Evolutionary conservation across 2,797 vertebrate genomes (phyloP).

Genomic region (Cetoscarus ocellatus): DNA sequence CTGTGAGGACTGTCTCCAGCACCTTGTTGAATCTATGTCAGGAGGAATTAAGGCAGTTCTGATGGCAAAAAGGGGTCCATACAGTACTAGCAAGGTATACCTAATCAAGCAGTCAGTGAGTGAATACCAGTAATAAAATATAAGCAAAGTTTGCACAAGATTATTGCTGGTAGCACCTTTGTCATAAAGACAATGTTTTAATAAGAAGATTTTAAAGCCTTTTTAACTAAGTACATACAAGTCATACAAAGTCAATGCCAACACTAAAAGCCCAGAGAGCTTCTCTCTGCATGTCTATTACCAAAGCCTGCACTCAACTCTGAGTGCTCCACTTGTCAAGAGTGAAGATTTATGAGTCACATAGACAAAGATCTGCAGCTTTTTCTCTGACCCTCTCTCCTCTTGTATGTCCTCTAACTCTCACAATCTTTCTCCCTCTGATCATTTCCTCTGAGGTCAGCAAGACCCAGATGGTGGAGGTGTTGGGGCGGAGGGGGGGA

Average conservation of each 20-base stretch:
- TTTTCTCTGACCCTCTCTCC: slow-evolving; percentile 47
- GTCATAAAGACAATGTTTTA: background rate
- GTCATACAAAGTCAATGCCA: slow-evolving; percentile 4
- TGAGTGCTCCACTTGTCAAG: slow-evolving; percentile 53
- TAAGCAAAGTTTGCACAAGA: no score
- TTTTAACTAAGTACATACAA: background rate
- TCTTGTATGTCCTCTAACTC: slow-evolving; percentile 53
- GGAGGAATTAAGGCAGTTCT: no score
- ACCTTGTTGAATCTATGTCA: no score
- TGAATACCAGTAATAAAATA: no score
- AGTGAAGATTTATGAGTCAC: slow-evolving; percentile 64
- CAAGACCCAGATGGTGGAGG: slow-evolving; percentile 63
- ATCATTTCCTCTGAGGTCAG: slow-evolving; percentile 73
- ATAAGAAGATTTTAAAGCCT: background rate
- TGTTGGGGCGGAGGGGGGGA: slow-evolving; percentile 10
- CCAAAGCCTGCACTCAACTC: slow-evolving; percentile 41
- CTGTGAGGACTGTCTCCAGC: no score
- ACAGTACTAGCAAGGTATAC: no score
- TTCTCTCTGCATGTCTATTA: slow-evolving; percentile 20
- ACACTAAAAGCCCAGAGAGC: slow-evolving; percentile 5
- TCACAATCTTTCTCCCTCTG: slow-evolving; percentile 43
- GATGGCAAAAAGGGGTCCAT: no score
- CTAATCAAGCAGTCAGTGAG: no score
- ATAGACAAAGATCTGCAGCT: slow-evolving; percentile 61
- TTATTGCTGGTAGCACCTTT: no score